phyloP scores from a whole-genome alignment of 2,888 invertebrate species.

The Anarsia innoxiella region DNA sequence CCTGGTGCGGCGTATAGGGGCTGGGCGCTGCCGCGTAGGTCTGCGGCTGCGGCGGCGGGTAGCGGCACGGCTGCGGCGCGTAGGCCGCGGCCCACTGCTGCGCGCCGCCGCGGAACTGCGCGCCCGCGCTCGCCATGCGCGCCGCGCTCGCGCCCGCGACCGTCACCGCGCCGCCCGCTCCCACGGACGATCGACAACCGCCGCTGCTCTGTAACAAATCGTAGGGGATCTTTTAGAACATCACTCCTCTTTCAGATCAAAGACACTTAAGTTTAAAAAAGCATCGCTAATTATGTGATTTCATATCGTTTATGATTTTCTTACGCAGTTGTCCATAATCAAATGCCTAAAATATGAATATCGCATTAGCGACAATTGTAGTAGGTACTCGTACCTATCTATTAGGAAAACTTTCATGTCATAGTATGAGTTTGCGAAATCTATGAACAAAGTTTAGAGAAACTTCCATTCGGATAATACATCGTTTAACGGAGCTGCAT shows the following conservation, averaged over 20 bases:
- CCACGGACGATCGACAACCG: conserved; percentile 59
- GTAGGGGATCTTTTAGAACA: background rate
- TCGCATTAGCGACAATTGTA: too few relatives aligned
- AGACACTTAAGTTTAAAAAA: too few relatives aligned
- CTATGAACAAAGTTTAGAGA: background rate
- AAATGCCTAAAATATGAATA: too few relatives aligned
- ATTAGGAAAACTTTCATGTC: too few relatives aligned
- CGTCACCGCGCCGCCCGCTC: conserved; percentile 69
- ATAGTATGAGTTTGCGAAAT: too few relatives aligned
- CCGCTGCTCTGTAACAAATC: conserved; percentile 47
- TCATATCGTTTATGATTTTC: too few relatives aligned
- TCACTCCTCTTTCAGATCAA: too few relatives aligned
- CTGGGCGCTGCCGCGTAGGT: conserved; percentile 60
- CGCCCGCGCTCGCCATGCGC: conserved; percentile 73
- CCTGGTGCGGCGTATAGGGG: conserved; percentile 66
- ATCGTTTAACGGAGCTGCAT: background rate
- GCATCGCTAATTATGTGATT: too few relatives aligned
- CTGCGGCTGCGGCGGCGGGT: conserved; percentile 69
- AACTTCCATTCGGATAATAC: background rate
- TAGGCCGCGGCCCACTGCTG: conserved; percentile 71
- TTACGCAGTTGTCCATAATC: too few relatives aligned
- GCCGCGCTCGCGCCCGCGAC: conserved; percentile 68
- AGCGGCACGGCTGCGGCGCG: conserved; percentile 70
- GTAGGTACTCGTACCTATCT: too few relatives aligned
- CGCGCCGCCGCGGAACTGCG: conserved; percentile 68